Percentiles rank a stretch among this genome's conserved stretches.
Evolutionary conservation across 2,797 vertebrate species (phyloP).

Genomic region (Jordanella pulchra): DNA sequence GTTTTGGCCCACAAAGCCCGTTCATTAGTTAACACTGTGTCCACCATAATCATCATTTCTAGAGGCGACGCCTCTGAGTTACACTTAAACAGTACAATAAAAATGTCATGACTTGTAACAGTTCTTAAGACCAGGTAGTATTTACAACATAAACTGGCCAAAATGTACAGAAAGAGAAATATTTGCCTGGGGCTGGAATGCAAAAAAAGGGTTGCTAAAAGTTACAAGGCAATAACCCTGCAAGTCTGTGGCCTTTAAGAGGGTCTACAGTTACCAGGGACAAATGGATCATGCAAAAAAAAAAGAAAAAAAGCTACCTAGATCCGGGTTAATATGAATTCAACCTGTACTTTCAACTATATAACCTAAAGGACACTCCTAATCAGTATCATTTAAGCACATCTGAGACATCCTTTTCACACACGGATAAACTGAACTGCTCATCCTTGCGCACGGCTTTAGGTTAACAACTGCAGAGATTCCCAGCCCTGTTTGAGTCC

Average conservation of each 20-base stretch:
- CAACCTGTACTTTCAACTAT: not conserved
- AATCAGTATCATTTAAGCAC: not conserved
- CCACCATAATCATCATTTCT: slow-evolving; percentile 70
- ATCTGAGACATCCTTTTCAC: slow-evolving; percentile 5
- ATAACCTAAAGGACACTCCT: not conserved
- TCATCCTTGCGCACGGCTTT: slow-evolving; percentile 9
- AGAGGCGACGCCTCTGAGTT: slow-evolving; percentile 74
- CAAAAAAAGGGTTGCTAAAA: slow-evolving; percentile 47
- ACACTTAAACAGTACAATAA: slow-evolving; percentile 75
- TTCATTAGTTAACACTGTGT: slow-evolving; percentile 76
- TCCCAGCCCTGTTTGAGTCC: not conserved
- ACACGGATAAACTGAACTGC: slow-evolving; percentile 6
- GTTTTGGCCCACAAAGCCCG: slow-evolving; percentile 78
- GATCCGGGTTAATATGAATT: slow-evolving; percentile 12
- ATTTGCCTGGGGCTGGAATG: slow-evolving; percentile 59
- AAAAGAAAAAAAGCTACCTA: slow-evolving; percentile 37
- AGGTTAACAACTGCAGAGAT: slow-evolving; percentile 40
- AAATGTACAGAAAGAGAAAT: slow-evolving; percentile 56
- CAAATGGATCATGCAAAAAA: slow-evolving; percentile 70
- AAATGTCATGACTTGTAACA: slow-evolving; percentile 56
- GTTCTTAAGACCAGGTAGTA: slow-evolving; percentile 65
- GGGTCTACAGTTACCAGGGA: slow-evolving; percentile 37
- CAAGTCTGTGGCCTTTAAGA: slow-evolving; percentile 10
- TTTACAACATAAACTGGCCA: slow-evolving; percentile 72
- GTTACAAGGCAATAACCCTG: slow-evolving; percentile 39